These are phyloP conservation scores for Gerris buenoi DNA, from an alignment of 1,140 invertebrate genomes.

Conservation along the genomic window DNA sequence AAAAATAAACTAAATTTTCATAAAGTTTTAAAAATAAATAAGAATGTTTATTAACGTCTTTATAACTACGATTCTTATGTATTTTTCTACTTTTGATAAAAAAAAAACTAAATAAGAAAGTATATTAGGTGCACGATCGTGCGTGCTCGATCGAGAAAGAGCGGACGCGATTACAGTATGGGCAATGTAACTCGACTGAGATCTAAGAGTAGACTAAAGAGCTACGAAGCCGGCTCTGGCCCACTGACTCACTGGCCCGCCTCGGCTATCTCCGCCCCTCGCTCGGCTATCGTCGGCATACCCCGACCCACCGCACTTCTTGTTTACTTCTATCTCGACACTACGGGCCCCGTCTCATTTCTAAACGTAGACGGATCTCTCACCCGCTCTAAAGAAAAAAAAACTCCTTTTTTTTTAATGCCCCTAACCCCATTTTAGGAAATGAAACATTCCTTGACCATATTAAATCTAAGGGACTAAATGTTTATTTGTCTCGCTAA, in stretches of 20 bases:
- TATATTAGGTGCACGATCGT: not conserved
- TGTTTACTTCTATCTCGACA: not conserved
- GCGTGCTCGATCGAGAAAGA: not conserved
- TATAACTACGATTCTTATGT: too few species aligned
- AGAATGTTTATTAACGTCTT: too few species aligned
- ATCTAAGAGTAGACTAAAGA: not conserved
- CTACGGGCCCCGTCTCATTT: not conserved
- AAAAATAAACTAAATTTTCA: too few species aligned
- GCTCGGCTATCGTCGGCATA: slow-evolving; percentile 15
- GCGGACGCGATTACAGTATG: not conserved
- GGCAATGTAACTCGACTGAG: not conserved
- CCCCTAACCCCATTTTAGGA: too few species aligned
- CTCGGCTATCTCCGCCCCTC: slow-evolving; percentile 13
- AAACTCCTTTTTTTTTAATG: too few species aligned
- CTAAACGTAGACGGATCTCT: too few species aligned
- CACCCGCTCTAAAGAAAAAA: too few species aligned
- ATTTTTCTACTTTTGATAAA: too few species aligned
- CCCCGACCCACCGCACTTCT: slow-evolving; percentile 9
- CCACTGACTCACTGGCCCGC: slow-evolving; percentile 21
- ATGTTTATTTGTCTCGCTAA: too few species aligned
- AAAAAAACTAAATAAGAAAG: not conserved
- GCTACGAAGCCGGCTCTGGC: slow-evolving; percentile 9
- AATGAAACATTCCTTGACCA: too few species aligned
- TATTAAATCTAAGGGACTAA: too few species aligned
- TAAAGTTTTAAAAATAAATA: too few species aligned